Conservation (phyloP, 2,797 vertebrate genomes). For the Microtus obscurus region DNA sequence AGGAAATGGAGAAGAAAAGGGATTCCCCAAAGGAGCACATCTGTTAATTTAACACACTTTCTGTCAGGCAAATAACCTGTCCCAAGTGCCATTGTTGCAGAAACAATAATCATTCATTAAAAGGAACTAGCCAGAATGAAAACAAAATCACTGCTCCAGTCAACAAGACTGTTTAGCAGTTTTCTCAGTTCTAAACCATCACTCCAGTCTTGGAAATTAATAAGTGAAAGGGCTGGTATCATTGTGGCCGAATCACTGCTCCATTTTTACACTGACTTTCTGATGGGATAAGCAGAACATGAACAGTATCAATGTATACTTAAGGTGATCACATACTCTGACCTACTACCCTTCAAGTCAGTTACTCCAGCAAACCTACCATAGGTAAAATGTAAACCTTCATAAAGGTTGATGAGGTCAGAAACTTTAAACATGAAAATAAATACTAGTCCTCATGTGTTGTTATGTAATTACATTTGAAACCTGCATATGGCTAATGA, state of each 20-base stretch:
- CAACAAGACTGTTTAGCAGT: conserved; percentile 84
- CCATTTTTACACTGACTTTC: conserved; percentile 18
- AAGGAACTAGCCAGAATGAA: conserved; percentile 85
- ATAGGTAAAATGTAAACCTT: neutral
- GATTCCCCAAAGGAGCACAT: conserved; percentile 86
- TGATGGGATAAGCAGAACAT: neutral
- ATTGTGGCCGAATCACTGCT: neutral
- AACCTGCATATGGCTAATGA: neutral
- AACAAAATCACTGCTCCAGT: conserved; percentile 81
- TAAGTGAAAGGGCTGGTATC: neutral
- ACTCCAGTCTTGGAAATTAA: conserved; percentile 59
- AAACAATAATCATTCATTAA: conserved; percentile 89
- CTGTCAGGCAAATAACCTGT: conserved; percentile 89
- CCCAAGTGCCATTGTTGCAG: conserved; percentile 86
- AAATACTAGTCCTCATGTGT: neutral
- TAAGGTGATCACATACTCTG: conserved; percentile 11
- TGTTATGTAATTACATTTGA: conserved; percentile 20
- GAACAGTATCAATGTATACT: neutral
- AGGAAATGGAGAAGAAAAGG: conserved; percentile 79
- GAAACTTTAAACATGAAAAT: neutral
- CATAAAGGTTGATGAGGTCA: conserved; percentile 2
- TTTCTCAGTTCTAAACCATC: conserved; percentile 84
- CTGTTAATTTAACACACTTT: conserved; percentile 89
- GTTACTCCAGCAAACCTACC: neutral
- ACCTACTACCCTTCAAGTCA: conserved; percentile 19